Conservation (phyloP, 2,113 vertebrate species). For the Hippolais icterina region DNA sequence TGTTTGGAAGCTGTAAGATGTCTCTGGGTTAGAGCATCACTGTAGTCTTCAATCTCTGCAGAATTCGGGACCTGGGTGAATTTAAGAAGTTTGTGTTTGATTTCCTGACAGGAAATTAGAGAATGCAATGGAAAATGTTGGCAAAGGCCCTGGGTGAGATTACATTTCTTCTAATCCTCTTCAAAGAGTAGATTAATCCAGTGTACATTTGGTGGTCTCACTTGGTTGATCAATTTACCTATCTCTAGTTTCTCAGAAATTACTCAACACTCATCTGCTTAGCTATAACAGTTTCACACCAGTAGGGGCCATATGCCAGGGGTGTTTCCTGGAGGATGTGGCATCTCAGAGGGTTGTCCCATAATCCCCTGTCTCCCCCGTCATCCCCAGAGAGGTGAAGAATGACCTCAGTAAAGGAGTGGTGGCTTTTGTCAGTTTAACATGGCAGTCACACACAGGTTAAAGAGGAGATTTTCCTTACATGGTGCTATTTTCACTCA, state of each 20-base stretch:
- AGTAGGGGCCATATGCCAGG: too few species aligned
- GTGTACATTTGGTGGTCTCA: background rate
- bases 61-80: background rate
- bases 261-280: background rate
- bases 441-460: background rate
- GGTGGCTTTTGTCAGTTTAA: background rate
- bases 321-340: background rate
- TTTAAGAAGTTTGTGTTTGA: background rate
- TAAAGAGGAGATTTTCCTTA: background rate
- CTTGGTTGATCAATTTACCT: background rate
- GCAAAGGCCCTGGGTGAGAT: background rate
- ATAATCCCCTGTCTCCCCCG: background rate
- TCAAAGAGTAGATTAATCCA: background rate
- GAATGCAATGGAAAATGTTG: background rate
- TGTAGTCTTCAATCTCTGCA: background rate
- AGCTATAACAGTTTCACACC: background rate
- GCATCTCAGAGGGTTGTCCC: background rate
- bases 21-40: fast-evolving
- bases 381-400: background rate
- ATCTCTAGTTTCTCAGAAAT: background rate
- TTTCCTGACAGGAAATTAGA: background rate
- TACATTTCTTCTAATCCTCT: background rate
- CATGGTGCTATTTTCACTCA: background rate
- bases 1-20: background rate
- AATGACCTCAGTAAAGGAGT: background rate